A percentile compares a stretch with the other conserved stretches of the same genome.
These are phyloP conservation scores for Anhinga anhinga DNA, from an alignment of 2,113 vertebrate genomes.

Conservation along the genomic window DNA sequence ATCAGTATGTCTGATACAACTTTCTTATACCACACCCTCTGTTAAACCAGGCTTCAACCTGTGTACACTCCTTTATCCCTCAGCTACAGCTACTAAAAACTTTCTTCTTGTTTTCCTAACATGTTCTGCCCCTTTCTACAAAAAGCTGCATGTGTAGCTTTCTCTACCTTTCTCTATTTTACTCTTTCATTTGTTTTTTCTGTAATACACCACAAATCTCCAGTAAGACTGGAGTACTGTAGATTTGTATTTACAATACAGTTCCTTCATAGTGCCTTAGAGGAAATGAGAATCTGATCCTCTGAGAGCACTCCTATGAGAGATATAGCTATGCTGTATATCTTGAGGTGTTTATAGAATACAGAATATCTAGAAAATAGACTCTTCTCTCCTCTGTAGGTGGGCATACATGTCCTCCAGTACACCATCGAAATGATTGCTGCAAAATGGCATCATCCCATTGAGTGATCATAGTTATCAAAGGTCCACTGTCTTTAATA, in stretches of 20 bases:
- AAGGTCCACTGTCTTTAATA: background rate
- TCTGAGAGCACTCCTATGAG: background rate
- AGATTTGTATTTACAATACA: background rate
- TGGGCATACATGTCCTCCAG: background rate
- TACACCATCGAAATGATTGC: background rate
- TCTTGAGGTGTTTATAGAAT: background rate
- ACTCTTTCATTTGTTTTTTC: background rate
- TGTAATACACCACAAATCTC: background rate
- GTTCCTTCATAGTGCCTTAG: background rate
- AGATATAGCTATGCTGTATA: background rate
- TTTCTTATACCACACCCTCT: background rate
- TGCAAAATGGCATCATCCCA: background rate
- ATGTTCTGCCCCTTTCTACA: background rate
- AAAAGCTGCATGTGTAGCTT: background rate
- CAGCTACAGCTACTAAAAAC: background rate
- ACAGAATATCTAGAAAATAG: background rate
- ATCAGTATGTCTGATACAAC: background rate
- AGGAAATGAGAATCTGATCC: background rate
- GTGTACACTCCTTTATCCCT: background rate
- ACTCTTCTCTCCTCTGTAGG: background rate
- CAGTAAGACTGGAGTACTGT: background rate
- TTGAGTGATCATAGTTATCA: background rate
- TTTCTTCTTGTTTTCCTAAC: background rate
- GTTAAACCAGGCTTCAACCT: background rate
- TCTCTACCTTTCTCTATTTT: background rate